phyloP scores from a whole-genome alignment of 2,888 invertebrate species.

The Thelaira solivaga region DNA sequence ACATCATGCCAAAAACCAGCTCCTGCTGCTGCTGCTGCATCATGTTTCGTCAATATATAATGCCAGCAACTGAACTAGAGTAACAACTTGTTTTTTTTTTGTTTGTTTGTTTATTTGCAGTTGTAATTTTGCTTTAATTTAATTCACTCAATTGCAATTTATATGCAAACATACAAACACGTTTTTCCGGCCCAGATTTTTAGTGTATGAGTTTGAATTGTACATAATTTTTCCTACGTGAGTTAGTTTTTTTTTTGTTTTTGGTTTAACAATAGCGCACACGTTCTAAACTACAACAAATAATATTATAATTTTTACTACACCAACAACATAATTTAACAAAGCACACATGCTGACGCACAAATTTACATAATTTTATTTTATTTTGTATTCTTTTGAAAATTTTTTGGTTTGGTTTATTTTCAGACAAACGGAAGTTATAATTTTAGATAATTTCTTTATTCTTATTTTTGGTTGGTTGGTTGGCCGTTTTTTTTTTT shows the following conservation, averaged over 20 bases:
- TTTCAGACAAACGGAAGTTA: constrained; percentile 47
- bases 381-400: not conserved
- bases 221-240: constrained; percentile 35
- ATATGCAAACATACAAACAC: constrained; percentile 52
- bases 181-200: constrained; percentile 62
- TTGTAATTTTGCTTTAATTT: constrained; percentile 28
- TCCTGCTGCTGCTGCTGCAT: constrained; percentile 39
- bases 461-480: not conserved
- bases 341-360: not conserved
- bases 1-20: constrained; percentile 34
- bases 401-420: constrained; percentile 2
- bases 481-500: constrained; percentile 12
- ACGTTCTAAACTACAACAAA: constrained; percentile 40
- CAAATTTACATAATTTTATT: constrained; percentile 47
- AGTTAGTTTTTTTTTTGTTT: constrained; percentile 1
- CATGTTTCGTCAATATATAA: constrained; percentile 38
- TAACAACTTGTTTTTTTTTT: constrained; percentile 23
- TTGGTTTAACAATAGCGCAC: constrained; percentile 21
- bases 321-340: constrained; percentile 55
- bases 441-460: constrained; percentile 39
- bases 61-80: constrained; percentile 41
- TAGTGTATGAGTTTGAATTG: constrained; percentile 8
- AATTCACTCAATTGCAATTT: constrained; percentile 55
- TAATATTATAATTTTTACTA: constrained; percentile 39
- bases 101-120: not conserved